Percentiles rank a stretch among this genome's conserved stretches.
phyloP scores from a whole-genome alignment of 2,888 invertebrate species.

The Nysson spinosus region DNA sequence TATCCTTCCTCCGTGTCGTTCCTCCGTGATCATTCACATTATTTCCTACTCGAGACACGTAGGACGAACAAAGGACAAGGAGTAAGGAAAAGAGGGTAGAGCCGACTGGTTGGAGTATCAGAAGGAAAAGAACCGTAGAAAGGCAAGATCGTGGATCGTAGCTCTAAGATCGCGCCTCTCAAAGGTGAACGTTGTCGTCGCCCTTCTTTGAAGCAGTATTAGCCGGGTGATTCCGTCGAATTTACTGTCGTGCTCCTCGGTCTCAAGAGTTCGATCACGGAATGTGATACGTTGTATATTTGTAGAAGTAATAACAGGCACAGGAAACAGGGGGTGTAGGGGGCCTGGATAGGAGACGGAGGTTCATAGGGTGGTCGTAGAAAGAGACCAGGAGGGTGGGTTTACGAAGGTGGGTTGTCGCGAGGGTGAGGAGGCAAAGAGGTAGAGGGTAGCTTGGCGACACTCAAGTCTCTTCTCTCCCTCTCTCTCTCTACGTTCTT shows the following conservation, averaged over 20 bases:
- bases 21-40: constrained; percentile 48
- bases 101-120: background rate
- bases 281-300: constrained; percentile 71
- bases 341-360: constrained; percentile 5
- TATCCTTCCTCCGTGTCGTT: constrained; percentile 20
- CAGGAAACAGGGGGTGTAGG: constrained; percentile 28
- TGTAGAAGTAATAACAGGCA: constrained; percentile 73
- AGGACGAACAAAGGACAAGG: constrained; percentile 35
- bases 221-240: constrained; percentile 55
- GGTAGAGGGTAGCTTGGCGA: constrained; percentile 75
- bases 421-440: constrained; percentile 62
- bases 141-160: constrained; percentile 7
- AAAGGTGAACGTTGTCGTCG: constrained; percentile 38
- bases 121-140: background rate
- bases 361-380: constrained; percentile 22
- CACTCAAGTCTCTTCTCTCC: constrained; percentile 71
- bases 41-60: constrained; percentile 53
- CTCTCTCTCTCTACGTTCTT: constrained; percentile 17
- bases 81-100: background rate
- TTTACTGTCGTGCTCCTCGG: constrained; percentile 39
- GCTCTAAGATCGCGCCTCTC: constrained; percentile 33
- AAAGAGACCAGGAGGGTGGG: constrained; percentile 32
- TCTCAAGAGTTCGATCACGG: constrained; percentile 59
- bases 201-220: constrained; percentile 59
- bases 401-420: constrained; percentile 49